A percentile compares a stretch with the other conserved stretches of the same genome.
Conservation (phyloP, 1,140 invertebrate species). For the Gonatopus flavifemur region DNA sequence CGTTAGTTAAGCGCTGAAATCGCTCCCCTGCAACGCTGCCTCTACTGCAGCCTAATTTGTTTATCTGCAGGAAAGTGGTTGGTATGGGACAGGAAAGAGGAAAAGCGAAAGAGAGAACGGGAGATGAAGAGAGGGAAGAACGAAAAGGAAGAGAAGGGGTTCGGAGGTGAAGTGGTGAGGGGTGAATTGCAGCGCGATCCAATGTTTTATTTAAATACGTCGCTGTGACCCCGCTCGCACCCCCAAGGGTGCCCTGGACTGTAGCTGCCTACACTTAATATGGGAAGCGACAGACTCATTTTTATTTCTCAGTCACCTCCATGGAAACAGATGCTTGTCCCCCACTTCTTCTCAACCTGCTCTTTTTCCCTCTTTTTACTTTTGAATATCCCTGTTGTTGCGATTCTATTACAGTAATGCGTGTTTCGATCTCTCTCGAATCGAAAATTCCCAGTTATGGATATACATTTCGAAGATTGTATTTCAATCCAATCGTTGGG, state of each 20-base stretch:
- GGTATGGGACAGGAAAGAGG: no score
- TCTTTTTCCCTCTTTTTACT: constrained; percentile 24
- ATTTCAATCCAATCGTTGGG: no score
- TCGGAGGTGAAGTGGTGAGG: constrained; percentile 18
- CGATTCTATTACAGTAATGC: no score
- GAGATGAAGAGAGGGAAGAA: no score
- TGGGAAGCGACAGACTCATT: constrained; percentile 44
- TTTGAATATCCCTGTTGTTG: constrained; percentile 15
- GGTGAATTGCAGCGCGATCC: constrained; percentile 38
- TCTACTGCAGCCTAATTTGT: constrained; percentile 44
- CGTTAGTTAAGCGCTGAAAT: constrained; percentile 31
- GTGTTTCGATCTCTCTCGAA: no score
- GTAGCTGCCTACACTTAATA: constrained; percentile 45
- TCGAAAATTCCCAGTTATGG: no score
- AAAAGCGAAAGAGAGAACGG: no score
- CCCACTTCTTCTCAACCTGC: no score
- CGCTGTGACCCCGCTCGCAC: constrained; percentile 37
- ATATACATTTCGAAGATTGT: no score
- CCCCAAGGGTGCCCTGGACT: constrained; percentile 43
- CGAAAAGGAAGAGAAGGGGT: constrained; percentile 8
- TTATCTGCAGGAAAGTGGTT: constrained; percentile 39
- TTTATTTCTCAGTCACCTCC: constrained; percentile 44
- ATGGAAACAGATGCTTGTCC: constrained; percentile 24
- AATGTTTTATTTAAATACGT: constrained; percentile 49
- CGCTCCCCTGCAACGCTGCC: constrained; percentile 27